Conservation (phyloP, 2,888 invertebrate genomes). For the Cantharis rufa region DNA sequence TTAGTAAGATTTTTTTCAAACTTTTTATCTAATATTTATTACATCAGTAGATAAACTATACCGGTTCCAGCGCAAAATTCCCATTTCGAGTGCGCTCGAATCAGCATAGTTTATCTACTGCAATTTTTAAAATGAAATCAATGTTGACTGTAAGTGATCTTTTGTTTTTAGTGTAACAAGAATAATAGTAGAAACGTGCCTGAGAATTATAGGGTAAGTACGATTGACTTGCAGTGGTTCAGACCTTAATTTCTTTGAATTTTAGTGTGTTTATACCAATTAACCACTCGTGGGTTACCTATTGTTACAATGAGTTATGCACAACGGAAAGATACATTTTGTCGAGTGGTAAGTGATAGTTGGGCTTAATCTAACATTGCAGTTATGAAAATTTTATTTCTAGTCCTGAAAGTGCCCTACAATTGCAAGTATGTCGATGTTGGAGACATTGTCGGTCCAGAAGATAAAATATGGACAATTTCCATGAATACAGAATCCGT, state of each 20-base stretch:
- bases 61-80: too few species aligned
- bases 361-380: not conserved
- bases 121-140: too few species aligned
- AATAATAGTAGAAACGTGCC: not conserved
- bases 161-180: not conserved
- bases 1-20: not conserved
- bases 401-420: not conserved
- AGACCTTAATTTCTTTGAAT: not conserved
- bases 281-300: not conserved
- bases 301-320: not conserved
- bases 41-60: not conserved
- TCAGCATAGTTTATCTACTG: too few species aligned
- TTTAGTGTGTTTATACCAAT: not conserved
- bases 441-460: constrained; percentile 59
- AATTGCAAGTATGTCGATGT: constrained; percentile 54
- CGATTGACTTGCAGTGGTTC: not conserved
- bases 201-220: not conserved
- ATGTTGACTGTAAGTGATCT: too few species aligned
- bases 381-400: not conserved
- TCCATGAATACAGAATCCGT: constrained; percentile 61
- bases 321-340: not conserved
- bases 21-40: too few species aligned
- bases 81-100: too few species aligned
- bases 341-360: not conserved
- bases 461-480: constrained; percentile 68